Evolutionary conservation across 2,888 invertebrate species (phyloP).

Genomic region (Sinotaia quadrata): DNA sequence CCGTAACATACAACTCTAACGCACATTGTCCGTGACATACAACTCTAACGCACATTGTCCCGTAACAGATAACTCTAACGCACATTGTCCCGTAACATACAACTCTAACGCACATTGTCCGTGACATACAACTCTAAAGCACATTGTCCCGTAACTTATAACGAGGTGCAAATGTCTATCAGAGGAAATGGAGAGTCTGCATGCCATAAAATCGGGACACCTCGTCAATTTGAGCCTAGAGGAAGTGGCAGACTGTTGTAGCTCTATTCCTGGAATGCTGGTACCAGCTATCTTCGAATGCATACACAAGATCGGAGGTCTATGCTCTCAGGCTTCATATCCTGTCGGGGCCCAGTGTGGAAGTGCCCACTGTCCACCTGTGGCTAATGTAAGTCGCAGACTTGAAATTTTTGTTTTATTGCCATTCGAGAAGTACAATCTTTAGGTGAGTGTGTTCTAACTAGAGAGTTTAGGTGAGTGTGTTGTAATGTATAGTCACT

Average conservation of each 20-base stretch:
- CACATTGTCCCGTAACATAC: too few species aligned
- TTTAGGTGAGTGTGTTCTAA: too few species aligned
- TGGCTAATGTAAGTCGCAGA: slow-evolving; percentile 45
- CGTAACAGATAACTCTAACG: too few species aligned
- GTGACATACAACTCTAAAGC: neutral
- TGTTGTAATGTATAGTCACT: too few species aligned
- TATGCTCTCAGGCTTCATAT: slow-evolving; percentile 46
- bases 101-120: neutral
- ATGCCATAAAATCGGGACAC: slow-evolving; percentile 26
- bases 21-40: too few species aligned
- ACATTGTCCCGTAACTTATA: too few species aligned
- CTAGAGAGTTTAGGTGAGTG: too few species aligned
- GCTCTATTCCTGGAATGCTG: neutral
- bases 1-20: too few species aligned
- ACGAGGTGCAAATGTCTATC: too few species aligned
- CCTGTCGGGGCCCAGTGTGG: slow-evolving; percentile 32
- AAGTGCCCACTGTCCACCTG: slow-evolving; percentile 41
- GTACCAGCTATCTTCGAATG: slow-evolving; percentile 41
- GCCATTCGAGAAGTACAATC: too few species aligned
- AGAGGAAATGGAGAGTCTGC: slow-evolving; percentile 34
- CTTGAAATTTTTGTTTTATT: too few species aligned
- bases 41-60: too few species aligned
- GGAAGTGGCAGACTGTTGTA: slow-evolving; percentile 31
- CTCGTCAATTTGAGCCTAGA: slow-evolving; percentile 25
- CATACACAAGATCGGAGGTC: slow-evolving; percentile 48